Conservation (phyloP, 2,888 invertebrate genomes). For the Caenorhabditis sulstoni region DNA sequence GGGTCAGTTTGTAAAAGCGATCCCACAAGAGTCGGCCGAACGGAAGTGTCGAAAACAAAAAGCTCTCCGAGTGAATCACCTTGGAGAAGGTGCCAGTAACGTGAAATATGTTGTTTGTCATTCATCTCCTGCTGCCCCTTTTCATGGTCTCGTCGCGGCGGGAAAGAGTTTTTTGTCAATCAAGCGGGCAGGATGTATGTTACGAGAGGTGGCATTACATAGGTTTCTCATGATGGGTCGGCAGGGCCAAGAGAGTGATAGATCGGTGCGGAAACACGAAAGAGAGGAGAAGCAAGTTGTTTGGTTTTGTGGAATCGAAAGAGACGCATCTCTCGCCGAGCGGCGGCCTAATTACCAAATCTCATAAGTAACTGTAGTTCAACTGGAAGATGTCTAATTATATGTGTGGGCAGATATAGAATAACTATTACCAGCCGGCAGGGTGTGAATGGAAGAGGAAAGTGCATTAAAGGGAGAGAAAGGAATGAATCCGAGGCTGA, state of each 20-base stretch:
- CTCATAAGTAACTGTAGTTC: constrained; percentile 34
- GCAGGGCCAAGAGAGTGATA: constrained; percentile 36
- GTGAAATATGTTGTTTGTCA: constrained; percentile 58
- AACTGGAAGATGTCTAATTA: constrained; percentile 40
- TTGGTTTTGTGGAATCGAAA: neutral
- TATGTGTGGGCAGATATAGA: constrained; percentile 12
- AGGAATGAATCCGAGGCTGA: constrained; percentile 43
- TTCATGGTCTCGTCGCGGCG: constrained; percentile 28
- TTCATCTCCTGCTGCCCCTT: constrained; percentile 21
- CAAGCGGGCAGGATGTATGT: constrained; percentile 57
- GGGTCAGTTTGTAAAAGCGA: neutral
- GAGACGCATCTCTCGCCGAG: neutral
- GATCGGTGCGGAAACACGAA: constrained; percentile 39
- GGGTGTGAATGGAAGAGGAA: constrained; percentile 33
- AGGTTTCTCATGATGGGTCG: constrained; percentile 46
- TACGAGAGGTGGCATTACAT: constrained; percentile 59
- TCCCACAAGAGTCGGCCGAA: neutral
- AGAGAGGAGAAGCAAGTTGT: constrained; percentile 8
- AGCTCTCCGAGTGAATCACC: constrained; percentile 23
- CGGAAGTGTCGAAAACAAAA: constrained; percentile 56
- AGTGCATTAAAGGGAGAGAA: constrained; percentile 38
- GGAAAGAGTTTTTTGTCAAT: constrained; percentile 51
- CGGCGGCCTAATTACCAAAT: constrained; percentile 16
- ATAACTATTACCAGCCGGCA: constrained; percentile 51
- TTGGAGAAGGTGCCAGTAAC: constrained; percentile 46